Base-by-base conservation (phyloP, 2,797 vertebrate genomes). In the Pantherophis alleghaniensis region DNA sequence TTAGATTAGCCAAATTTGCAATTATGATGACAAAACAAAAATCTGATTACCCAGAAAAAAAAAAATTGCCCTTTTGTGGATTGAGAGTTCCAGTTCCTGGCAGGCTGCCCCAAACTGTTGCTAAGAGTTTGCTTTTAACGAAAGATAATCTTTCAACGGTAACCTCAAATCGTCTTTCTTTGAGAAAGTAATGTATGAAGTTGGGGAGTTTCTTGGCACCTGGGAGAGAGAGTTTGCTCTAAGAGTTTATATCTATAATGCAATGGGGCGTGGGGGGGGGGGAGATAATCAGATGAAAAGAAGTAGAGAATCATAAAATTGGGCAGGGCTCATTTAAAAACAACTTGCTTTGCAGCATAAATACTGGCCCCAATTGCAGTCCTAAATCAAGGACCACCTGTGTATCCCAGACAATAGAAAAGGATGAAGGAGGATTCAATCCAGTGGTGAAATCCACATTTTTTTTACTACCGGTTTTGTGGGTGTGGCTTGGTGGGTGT, bases 1-100 rank as follows among this genome's bases (percentile, higher is more conserved):
- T 95, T 96, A 96, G 96, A 96, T 96, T 91, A 96, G 96, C 96
- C 95, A 13, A 32, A 61, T 86, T 93, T 24, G 95, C 94, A 95
- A 95, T n/a, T 95, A 92, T 90, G 92, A 94, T 87, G 93, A 95
- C 94, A 93, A 92, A 89, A 93, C 5, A 89, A 86, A 53, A 91
- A 95, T 66, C 26, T 92, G 51, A 93, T 95, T 92, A 7, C 7
- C 90, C 92, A 92, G 87, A 4, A 7, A 32, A 53, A 63, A 94
- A 92, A 63, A 95, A 92, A 92, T 93, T 66, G 95, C 3, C 89
- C 89, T 83, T 87, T 90, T 63, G 94, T 90, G 91, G 94, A 95
- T 92, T 94, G 94, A 95, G 6, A 92, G 93, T 93, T 96, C 92
- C 95, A 87, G 95, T 94, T 90, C 47, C 24, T 92, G 55, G 91